Conservation (phyloP, 2,797 vertebrate genomes). For the Aratinga solstitialis region DNA sequence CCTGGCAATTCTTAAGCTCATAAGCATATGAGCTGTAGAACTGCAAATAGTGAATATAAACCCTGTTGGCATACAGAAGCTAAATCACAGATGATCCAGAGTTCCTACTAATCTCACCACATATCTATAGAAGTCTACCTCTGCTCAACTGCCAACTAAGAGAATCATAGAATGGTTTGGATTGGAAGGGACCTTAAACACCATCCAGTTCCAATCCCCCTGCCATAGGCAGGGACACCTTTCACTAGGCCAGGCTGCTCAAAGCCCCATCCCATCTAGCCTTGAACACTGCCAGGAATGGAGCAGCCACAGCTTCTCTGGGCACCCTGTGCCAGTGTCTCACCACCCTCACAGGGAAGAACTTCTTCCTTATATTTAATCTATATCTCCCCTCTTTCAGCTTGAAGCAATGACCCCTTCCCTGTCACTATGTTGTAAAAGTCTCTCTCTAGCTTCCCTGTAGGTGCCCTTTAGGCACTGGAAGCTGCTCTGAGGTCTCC, state of each 20-base stretch:
- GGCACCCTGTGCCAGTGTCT: neutral
- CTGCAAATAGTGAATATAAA: neutral
- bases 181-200: neutral
- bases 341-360: neutral
- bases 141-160: neutral
- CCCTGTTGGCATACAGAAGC: neutral
- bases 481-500: neutral
- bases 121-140: fast-evolving
- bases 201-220: neutral
- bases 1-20: neutral
- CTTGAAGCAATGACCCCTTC: neutral
- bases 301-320: neutral
- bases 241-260: neutral
- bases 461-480: neutral
- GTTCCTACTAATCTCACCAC: neutral
- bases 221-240: neutral
- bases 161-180: neutral
- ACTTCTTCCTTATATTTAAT: neutral
- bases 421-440: neutral
- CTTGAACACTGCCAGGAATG: neutral
- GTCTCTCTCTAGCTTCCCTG: neutral
- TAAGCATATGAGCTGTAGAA: neutral
- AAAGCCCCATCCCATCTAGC: neutral
- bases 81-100: neutral
- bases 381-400: neutral